Base-by-base conservation (phyloP, 23 tunicate species). In the Diplosoma virens region DNA sequence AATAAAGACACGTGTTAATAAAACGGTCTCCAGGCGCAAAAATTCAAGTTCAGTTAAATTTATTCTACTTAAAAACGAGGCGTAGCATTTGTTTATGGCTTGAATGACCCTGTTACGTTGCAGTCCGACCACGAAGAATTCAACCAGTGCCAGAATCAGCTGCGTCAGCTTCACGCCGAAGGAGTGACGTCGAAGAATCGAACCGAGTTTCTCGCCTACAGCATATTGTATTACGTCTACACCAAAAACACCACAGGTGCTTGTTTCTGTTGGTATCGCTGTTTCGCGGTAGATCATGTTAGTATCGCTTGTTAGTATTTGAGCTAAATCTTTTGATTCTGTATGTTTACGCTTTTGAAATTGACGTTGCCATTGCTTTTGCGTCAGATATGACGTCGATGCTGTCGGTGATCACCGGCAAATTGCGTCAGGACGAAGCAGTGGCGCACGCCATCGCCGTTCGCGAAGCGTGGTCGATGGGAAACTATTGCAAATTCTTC, bases 61-160 rank as follows among this genome's bases (percentile, higher is more conserved):
- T n/a, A n/a, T n/a, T n/a, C n/a, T n/a, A n/a, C n/a, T n/a, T n/a
- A n/a, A n/a, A n/a, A n/a, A n/a, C n/a, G n/a, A n/a, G n/a, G n/a
- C n/a, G n/a, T n/a, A n/a, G n/a, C n/a, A n/a, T n/a, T n/a, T n/a
- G n/a, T n/a, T n/a, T n/a, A n/a, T n/a, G n/a, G n/a, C n/a, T n/a
- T n/a, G n/a, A n/a, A n/a, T n/a, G n/a, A n/a, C n/a, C n/a, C n/a
- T n/a, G n/a, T n/a, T n/a, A n/a, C n/a, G n/a, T n/a, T 55, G 22
- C 80, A 92, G 97, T 93, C 81, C 25, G 99, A 95, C 61, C 99
- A 95, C 80, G 96, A 92, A 28, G 99, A 95, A 61, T 95, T 95
- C 50, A 95, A 95, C 74, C 99, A 95, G 79, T 95, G 99, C 48
- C 99, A 95, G 83, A 83, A 80, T 41, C 96, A 95, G 71, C 80